Percentiles rank a stretch among this genome's conserved stretches.
phyloP scores from a whole-genome alignment of 2,888 invertebrate species.

The Apodemia zela region DNA sequence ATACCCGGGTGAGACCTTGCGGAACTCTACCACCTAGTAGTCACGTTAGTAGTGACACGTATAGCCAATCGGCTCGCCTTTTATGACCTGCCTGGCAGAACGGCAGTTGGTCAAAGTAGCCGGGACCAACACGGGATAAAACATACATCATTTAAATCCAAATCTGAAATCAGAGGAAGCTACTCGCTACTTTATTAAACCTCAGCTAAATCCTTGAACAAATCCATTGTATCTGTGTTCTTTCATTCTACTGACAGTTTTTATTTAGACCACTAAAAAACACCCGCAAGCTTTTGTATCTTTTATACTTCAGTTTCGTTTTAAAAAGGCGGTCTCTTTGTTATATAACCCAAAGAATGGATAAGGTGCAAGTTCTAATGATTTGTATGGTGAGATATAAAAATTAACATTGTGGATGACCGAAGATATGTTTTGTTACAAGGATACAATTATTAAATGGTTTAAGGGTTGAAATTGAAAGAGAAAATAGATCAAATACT shows the following conservation, averaged over 20 bases:
- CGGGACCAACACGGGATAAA: no score
- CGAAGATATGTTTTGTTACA: background rate
- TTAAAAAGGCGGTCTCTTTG: constrained; percentile 2
- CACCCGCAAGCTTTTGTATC: background rate
- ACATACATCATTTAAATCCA: no score
- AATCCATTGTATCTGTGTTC: background rate
- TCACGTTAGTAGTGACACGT: no score
- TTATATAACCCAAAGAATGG: background rate
- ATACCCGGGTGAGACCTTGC: no score
- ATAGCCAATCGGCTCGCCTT: no score
- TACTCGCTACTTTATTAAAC: no score
- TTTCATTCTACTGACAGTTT: background rate
- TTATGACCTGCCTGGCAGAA: no score
- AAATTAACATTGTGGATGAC: constrained; percentile 26
- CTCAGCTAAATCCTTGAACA: no score
- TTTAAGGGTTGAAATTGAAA: background rate
- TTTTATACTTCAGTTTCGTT: background rate
- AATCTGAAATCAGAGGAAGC: no score
- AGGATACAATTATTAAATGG: background rate
- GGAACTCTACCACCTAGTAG: no score
- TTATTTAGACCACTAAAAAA: background rate
- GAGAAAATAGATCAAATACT: background rate
- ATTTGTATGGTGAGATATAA: constrained; percentile 2
- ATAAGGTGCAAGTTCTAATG: background rate
- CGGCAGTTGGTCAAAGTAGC: no score